Base-by-base conservation (phyloP, 2,888 invertebrate genomes). In the Morinoia aosen region DNA sequence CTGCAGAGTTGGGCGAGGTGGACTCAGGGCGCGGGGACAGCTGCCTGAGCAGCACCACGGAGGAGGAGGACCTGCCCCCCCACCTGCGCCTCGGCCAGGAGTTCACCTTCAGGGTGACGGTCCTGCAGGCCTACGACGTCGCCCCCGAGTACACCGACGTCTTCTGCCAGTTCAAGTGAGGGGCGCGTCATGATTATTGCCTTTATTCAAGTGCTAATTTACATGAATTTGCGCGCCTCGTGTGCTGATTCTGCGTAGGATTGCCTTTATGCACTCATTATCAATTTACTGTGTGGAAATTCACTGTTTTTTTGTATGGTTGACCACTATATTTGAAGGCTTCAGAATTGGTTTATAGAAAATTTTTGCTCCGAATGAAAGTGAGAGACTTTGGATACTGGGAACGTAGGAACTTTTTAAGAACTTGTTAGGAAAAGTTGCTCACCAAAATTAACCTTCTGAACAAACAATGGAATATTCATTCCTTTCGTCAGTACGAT, bases 121-220 rank as follows among this genome's bases (percentile, higher is more conserved):
- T 99, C 16, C 98, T 99, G 95, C 99, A 99, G 97, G 99, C 99
- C 0, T 98, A 99, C 97, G 99, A 99, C 97, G 99, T 99, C 97
- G 98, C 99, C 76, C 98, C 99, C 0, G 99, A 99, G 97, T 99
- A 99, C 97, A 99, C 99, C 0, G 99, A 99, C 97, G 99, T 99
- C 95, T 99, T 99, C 98, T 99, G 99, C 97, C 99, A 99, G 98
- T 99, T 99, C 98, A 99, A 99, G 99, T 99, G 97, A 98, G 98
- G 25, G 25, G 19, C 12, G 61, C 61, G 61, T 8, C n/a, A n/a
- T n/a, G n/a, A n/a, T n/a, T n/a, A 19, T 48, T 48, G 2, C 48
- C 48, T 48, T 48, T 48, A 48, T 48, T 48, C 48, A 48, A 4
- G 48, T 48, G 3, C 5, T 48, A 2, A 48, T 48, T 48, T 48